Base-by-base conservation (phyloP, 2,888 invertebrate species). In the Conchocele bisecta region DNA sequence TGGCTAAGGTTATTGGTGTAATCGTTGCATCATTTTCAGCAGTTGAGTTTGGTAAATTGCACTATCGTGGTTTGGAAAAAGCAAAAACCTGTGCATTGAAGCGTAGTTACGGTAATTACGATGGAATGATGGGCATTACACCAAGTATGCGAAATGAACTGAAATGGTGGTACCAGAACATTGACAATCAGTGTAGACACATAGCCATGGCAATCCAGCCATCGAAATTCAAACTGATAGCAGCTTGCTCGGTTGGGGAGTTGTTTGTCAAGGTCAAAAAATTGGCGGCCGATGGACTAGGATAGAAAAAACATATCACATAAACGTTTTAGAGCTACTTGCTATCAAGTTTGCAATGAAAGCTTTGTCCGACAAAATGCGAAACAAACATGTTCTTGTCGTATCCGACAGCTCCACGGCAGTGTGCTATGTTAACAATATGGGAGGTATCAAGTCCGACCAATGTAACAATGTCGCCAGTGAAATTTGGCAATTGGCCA, bases 11-110 rank as follows among this genome's bases (percentile, higher is more conserved):
- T 2, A 69, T 69, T 33, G 69, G 63, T 4, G 13, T 57, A 13
- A 17, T 69, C 3, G 63, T 69, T 0, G 56, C 69, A 28, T 44
- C 17, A 31, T 69, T 69, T 42, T 69, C 63, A 22, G 63, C 69
- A 11, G 63, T 63, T 4, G 63, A 63, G 51, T 58, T 24, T 51
- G 69, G 63, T 2, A 48, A 41, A 33, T 39, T 70, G 46, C 31
- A 46, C 33, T 65, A 59, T 48, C 28, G 70, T 15, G 31, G 26
- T 11, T 33, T 71, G 9, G 71, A 71, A 56, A 54, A 15, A 29
- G 46, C 3, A n/a, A 64, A 71, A 41, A 22, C 42, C 15, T 2
- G 22, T 7, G 58, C 65, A 22, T 41, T 71, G 15, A 48, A 42
- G 17, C 11, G 1, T 1, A 24, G 41, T 17, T 7, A 26, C 4